Conservation (phyloP, 2,113 vertebrate species). For the Rattus rattus region DNA sequence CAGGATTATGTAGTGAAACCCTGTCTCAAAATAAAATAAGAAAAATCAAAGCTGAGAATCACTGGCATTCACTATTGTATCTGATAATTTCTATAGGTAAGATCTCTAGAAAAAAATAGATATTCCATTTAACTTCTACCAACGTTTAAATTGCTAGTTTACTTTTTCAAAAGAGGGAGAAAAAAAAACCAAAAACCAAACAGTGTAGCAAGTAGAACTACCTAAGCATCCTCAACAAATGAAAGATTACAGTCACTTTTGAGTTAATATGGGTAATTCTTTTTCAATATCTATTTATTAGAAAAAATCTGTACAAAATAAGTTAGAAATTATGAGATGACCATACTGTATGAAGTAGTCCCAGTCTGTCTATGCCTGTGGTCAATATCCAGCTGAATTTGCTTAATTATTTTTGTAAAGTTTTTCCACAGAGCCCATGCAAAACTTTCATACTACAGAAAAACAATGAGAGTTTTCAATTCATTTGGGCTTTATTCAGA, state of each 20-base stretch:
- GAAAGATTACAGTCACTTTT: not conserved
- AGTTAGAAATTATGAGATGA: not conserved
- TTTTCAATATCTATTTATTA: not conserved
- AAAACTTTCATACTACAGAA: not conserved
- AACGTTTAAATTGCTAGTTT: not conserved
- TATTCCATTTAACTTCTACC: not conserved
- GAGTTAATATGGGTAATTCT: not conserved
- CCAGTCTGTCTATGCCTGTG: not conserved
- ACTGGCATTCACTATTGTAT: not conserved
- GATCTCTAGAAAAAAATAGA: not conserved
- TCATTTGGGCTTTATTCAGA: not conserved
- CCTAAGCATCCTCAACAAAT: not conserved
- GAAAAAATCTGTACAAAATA: not conserved
- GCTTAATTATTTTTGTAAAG: not conserved
- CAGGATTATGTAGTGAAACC: not conserved
- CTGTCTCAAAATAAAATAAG: not conserved
- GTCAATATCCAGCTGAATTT: not conserved
- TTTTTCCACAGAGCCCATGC: not conserved
- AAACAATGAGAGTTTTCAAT: not conserved
- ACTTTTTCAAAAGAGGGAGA: conserved; percentile 33
- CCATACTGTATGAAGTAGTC: not conserved
- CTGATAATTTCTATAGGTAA: not conserved
- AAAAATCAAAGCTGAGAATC: not conserved
- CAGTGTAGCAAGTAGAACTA: not conserved
- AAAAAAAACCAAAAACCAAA: not conserved